A percentile compares a stretch with the other conserved stretches of the same genome.
These are phyloP conservation scores for Sitta carolinensis DNA, from an alignment of 2,797 vertebrate genomes.

Conservation along the genomic window DNA sequence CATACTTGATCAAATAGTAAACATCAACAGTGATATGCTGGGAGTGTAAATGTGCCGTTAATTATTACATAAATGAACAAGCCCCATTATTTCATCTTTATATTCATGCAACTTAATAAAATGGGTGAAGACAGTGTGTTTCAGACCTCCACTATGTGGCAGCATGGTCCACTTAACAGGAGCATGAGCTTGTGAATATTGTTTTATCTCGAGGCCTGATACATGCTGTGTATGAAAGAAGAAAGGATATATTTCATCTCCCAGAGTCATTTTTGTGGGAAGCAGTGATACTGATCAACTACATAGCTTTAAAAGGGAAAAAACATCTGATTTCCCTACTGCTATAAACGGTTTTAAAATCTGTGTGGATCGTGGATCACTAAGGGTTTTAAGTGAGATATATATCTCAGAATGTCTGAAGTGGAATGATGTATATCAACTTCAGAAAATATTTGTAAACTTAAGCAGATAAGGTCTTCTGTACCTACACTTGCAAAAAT, in stretches of 20 bases:
- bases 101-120: constrained; percentile 17
- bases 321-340: background rate
- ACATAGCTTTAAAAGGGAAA: constrained; percentile 13
- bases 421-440: background rate
- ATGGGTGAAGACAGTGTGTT: background rate
- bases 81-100: constrained; percentile 70
- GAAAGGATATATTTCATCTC: background rate
- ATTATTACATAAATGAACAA: constrained; percentile 79
- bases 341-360: background rate
- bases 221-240: background rate
- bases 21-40: constrained; percentile 79
- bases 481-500: background rate
- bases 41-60: constrained; percentile 80
- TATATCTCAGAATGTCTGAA: background rate
- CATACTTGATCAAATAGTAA: constrained; percentile 93
- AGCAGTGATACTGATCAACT: constrained; percentile 6
- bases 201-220: background rate
- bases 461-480: background rate
- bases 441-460: background rate
- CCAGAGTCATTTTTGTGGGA: background rate
- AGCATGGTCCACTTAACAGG: constrained; percentile 84
- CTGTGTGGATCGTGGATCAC: background rate
- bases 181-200: background rate
- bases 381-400: background rate
- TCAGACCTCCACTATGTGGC: constrained; percentile 85